Conservation (phyloP, 1,140 invertebrate species). For the Caenorhabditis brenneri region DNA sequence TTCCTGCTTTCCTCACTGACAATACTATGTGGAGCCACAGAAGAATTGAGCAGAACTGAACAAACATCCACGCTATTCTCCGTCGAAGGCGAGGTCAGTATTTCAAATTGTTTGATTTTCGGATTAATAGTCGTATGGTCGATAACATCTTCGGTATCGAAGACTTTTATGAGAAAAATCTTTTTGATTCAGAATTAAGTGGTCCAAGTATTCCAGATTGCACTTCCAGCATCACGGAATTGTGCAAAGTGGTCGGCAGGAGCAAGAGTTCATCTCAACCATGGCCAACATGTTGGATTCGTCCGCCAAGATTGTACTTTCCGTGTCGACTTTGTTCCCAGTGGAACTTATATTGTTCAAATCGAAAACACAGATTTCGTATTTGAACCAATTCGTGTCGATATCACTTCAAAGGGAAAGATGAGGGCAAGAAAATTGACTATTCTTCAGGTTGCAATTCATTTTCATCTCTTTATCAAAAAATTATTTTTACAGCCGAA, state of each 20-base stretch:
- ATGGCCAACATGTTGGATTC: slow-evolving; percentile 68
- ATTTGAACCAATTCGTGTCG: slow-evolving; percentile 89
- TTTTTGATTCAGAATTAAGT: too few relatives aligned
- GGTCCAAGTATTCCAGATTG: slow-evolving; percentile 44
- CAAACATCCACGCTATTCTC: slow-evolving; percentile 28
- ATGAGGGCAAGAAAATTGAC: slow-evolving; percentile 92
- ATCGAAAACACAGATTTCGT: slow-evolving; percentile 86
- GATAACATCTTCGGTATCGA: too few relatives aligned
- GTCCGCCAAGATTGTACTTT: slow-evolving; percentile 85
- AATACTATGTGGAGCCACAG: not conserved
- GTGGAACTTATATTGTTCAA: slow-evolving; percentile 88
- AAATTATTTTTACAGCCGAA: slow-evolving; percentile 61
- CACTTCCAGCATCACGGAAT: slow-evolving; percentile 19
- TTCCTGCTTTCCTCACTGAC: not conserved
- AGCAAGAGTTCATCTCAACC: slow-evolving; percentile 63
- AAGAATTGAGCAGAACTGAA: slow-evolving; percentile 30
- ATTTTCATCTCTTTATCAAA: not conserved
- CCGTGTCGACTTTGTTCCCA: slow-evolving; percentile 84
- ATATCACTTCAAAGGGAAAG: slow-evolving; percentile 95
- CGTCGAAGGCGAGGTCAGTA: slow-evolving; percentile 48
- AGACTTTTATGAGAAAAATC: too few relatives aligned
- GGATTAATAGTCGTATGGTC: not conserved
- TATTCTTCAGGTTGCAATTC: slow-evolving; percentile 81
- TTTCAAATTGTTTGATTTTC: not conserved
- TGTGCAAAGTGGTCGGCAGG: slow-evolving; percentile 60